A percentile compares a stretch with the other conserved stretches of the same genome.
Conservation (phyloP, 2,888 invertebrate genomes). For the Xestia ashworthii region DNA sequence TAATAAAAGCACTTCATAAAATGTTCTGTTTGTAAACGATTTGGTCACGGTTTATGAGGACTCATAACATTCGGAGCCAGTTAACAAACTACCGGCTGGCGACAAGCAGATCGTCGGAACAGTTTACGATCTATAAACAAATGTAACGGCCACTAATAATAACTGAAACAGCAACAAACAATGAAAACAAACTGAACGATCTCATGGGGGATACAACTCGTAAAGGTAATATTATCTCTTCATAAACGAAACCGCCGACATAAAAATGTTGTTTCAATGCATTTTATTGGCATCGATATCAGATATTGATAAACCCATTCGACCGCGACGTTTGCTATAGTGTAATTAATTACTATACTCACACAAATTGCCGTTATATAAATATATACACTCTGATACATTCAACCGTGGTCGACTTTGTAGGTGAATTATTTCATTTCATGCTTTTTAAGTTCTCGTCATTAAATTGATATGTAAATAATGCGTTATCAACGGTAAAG, state of each 20-base stretch:
- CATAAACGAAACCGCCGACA: slow-evolving; percentile 85
- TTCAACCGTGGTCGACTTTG: slow-evolving; percentile 23
- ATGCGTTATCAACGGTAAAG: background rate
- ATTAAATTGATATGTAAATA: slow-evolving; percentile 39
- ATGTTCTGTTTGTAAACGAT: slow-evolving; percentile 83
- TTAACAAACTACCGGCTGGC: slow-evolving; percentile 86
- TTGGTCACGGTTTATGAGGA: slow-evolving; percentile 85
- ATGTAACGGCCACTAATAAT: slow-evolving; percentile 89
- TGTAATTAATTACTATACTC: slow-evolving; percentile 69
- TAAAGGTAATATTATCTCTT: slow-evolving; percentile 90
- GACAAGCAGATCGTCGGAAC: slow-evolving; percentile 87
- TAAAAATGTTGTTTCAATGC: slow-evolving; percentile 86
- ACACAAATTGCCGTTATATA: slow-evolving; percentile 47
- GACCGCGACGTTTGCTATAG: slow-evolving; percentile 73
- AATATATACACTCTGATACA: slow-evolving; percentile 11
- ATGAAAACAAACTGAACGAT: slow-evolving; percentile 86
- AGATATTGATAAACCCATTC: slow-evolving; percentile 81
- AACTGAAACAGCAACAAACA: slow-evolving; percentile 89
- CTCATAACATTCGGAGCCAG: slow-evolving; percentile 84
- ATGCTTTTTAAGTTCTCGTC: slow-evolving; percentile 41
- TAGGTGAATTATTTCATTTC: slow-evolving; percentile 41
- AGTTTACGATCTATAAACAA: slow-evolving; percentile 89
- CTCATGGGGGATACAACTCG: slow-evolving; percentile 82
- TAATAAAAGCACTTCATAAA: slow-evolving; percentile 79
- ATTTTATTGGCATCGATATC: slow-evolving; percentile 81